A percentile compares a stretch with the other conserved stretches of the same genome.
These are phyloP conservation scores for Matsumurasca onukii DNA, from an alignment of 1,140 invertebrate genomes.

Conservation along the genomic window DNA sequence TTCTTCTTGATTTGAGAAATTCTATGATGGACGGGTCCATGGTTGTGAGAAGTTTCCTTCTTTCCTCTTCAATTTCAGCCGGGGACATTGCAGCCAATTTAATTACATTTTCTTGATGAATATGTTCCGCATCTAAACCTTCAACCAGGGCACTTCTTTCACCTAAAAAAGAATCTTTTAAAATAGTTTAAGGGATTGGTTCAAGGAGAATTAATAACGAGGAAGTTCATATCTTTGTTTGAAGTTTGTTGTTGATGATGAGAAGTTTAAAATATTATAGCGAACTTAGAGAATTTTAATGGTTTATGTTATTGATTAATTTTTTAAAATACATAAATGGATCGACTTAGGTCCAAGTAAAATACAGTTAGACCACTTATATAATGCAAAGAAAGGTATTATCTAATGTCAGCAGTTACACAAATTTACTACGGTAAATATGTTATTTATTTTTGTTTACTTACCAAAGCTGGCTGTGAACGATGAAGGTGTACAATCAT, in stretches of 20 bases:
- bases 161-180: neutral
- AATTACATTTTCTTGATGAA: slow-evolving; percentile 74
- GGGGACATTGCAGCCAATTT: slow-evolving; percentile 66
- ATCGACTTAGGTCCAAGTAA: neutral
- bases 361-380: neutral
- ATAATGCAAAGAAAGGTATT: neutral
- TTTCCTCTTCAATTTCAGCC: slow-evolving; percentile 74
- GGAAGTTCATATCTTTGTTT: neutral
- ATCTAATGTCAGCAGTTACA: neutral
- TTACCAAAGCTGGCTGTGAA: neutral
- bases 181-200: no score
- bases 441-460: neutral
- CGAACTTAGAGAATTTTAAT: neutral
- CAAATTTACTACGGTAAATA: neutral
- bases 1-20: slow-evolving; percentile 62
- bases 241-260: neutral
- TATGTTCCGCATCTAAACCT: slow-evolving; percentile 56
- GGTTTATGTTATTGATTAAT: neutral
- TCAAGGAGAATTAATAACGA: no score
- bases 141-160: neutral
- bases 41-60: slow-evolving; percentile 60
- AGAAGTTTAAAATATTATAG: neutral
- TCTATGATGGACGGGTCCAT: slow-evolving; percentile 66
- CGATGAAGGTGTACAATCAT: neutral
- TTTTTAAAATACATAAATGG: neutral